Conservation (phyloP, 2,888 invertebrate species). For the Stictocephala bisonia region DNA sequence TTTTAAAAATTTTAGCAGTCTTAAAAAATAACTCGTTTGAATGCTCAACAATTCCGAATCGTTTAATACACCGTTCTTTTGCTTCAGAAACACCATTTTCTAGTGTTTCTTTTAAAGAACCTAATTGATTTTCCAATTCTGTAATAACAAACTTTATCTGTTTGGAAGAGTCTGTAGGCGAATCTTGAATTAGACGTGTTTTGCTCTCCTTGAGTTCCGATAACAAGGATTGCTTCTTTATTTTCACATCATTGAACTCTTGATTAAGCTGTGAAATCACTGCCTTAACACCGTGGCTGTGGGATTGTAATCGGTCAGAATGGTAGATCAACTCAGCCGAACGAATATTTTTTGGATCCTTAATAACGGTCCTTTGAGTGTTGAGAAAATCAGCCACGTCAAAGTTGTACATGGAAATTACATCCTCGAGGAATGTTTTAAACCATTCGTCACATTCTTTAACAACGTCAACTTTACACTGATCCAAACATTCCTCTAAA, state of each 20-base stretch:
- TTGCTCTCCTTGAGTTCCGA: neutral
- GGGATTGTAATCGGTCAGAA: neutral
- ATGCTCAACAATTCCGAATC: slow-evolving; percentile 10
- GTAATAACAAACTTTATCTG: neutral
- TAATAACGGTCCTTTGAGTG: neutral
- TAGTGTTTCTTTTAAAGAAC: neutral
- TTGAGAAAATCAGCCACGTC: neutral
- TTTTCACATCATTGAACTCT: neutral
- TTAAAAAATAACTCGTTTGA: slow-evolving; percentile 8
- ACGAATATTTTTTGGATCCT: neutral
- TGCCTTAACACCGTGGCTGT: neutral
- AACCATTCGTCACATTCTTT: neutral
- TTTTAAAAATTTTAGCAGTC: slow-evolving; percentile 6
- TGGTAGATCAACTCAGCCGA: neutral
- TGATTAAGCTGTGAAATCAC: neutral
- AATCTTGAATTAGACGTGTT: neutral
- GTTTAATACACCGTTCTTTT: neutral
- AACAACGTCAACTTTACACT: neutral
- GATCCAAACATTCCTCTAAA: neutral
- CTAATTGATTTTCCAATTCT: neutral
- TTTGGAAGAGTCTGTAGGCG: neutral
- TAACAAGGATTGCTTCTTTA: neutral
- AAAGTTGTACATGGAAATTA: neutral
- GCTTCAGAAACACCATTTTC: neutral
- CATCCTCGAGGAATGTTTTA: neutral